phyloP scores from a whole-genome alignment of 2,888 invertebrate genomes.

The Phanerotoma sp. region DNA sequence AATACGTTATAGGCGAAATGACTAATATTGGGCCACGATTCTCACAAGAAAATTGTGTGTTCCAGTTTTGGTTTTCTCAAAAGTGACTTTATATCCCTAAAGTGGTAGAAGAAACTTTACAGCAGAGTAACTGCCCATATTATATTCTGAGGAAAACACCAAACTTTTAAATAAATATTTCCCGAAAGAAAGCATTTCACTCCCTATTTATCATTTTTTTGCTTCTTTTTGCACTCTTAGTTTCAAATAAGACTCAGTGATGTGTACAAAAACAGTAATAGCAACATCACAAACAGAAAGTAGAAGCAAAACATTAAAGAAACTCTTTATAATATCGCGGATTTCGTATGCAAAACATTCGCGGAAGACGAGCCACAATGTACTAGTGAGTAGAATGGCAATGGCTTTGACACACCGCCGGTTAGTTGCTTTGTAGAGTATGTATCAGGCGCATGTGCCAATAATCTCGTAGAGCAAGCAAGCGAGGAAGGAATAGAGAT shows the following conservation, averaged over 20 bases:
- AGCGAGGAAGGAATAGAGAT: slow-evolving; percentile 13
- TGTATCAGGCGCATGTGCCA: slow-evolving; percentile 53
- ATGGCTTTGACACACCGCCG: slow-evolving; percentile 52
- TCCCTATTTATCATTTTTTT: background rate
- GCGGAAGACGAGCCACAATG: slow-evolving; percentile 46
- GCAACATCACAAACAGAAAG: too few relatives aligned
- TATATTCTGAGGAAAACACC: slow-evolving; percentile 6
- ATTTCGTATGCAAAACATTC: slow-evolving; percentile 12
- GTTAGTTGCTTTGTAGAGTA: slow-evolving; percentile 38
- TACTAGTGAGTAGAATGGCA: slow-evolving; percentile 46
- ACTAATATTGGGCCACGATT: too few relatives aligned
- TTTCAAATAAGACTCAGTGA: background rate
- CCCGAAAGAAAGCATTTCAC: slow-evolving; percentile 7
- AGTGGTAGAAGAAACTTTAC: slow-evolving; percentile 5
- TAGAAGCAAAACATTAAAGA: too few relatives aligned
- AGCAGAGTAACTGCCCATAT: slow-evolving; percentile 7
- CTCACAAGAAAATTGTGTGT: background rate
- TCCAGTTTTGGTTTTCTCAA: background rate
- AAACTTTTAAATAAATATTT: slow-evolving; percentile 15
- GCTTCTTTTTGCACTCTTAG: background rate
- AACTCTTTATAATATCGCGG: background rate
- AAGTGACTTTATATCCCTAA: background rate
- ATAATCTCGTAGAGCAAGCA: slow-evolving; percentile 43
- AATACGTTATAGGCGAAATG: too few relatives aligned
- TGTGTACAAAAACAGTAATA: too few relatives aligned